Evolutionary conservation across 2,888 invertebrate species (phyloP).

Genomic region (Oligia strigilis): DNA sequence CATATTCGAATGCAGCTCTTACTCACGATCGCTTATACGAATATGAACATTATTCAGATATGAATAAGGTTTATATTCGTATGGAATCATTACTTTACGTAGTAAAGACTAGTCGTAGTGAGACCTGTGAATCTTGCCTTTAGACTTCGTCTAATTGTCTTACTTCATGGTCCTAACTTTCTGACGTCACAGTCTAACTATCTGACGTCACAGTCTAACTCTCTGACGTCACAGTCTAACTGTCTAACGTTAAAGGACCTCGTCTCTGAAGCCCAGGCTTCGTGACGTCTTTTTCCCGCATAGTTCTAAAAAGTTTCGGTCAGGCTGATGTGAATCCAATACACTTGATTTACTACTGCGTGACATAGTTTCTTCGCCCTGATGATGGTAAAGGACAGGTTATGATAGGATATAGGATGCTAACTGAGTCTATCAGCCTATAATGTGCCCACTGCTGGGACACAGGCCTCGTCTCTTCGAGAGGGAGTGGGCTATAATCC

Average conservation of each 20-base stretch:
- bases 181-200: not conserved
- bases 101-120: not conserved
- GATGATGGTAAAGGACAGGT: conserved; percentile 13
- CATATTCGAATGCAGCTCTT: not conserved
- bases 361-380: conserved; percentile 42
- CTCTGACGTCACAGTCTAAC: not conserved
- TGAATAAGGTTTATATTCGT: not conserved
- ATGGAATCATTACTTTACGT: not conserved
- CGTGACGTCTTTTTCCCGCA: conserved; percentile 68
- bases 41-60: not conserved
- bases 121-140: not conserved
- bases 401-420: not conserved
- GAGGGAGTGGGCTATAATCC: not conserved
- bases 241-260: not conserved
- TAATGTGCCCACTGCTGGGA: not conserved
- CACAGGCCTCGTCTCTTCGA: not conserved
- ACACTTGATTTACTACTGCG: conserved; percentile 68
- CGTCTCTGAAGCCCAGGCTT: conserved; percentile 69
- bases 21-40: not conserved
- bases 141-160: not conserved
- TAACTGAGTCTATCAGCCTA: not conserved
- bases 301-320: conserved; percentile 74
- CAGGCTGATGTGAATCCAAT: conserved; percentile 72
- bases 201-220: not conserved
- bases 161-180: not conserved